Conservation (phyloP, 2,113 vertebrate genomes). For the Chaetodon trifascialis region DNA sequence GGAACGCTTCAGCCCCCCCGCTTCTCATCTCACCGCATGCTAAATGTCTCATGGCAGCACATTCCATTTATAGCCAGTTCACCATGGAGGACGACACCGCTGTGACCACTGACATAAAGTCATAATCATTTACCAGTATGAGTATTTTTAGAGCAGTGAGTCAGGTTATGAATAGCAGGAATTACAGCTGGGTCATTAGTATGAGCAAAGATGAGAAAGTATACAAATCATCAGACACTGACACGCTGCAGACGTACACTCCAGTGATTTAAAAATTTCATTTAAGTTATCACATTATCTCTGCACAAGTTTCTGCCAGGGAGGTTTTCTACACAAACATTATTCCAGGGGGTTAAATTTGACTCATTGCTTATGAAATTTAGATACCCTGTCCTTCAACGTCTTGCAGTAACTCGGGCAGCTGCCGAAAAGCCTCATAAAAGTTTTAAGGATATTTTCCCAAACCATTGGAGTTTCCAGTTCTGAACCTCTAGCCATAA, state of each 20-base stretch:
- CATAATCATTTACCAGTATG: background rate
- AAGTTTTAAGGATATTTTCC: background rate
- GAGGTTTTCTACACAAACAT: background rate
- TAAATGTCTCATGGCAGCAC: slow-evolving; percentile 46
- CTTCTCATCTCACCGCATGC: slow-evolving; percentile 5
- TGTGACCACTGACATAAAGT: slow-evolving; percentile 23
- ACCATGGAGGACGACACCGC: slow-evolving; percentile 7
- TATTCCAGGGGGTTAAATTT: background rate
- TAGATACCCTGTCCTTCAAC: background rate
- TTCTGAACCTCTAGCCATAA: background rate
- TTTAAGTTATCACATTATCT: background rate
- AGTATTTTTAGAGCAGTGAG: slow-evolving; percentile 33
- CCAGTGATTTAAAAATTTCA: background rate
- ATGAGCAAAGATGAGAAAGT: background rate
- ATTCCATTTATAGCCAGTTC: slow-evolving; percentile 57
- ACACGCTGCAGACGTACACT: background rate
- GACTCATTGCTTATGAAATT: slow-evolving; percentile 7
- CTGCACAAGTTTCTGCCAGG: background rate
- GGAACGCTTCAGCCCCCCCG: slow-evolving; percentile 26
- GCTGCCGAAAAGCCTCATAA: background rate
- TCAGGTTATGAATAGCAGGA: background rate
- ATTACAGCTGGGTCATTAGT: background rate
- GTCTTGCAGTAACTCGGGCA: slow-evolving; percentile 5
- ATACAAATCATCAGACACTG: background rate
- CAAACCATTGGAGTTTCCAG: background rate